Evolutionary conservation across 2,113 vertebrate genomes (phyloP).

Genomic region (Cervus canadensis): DNA sequence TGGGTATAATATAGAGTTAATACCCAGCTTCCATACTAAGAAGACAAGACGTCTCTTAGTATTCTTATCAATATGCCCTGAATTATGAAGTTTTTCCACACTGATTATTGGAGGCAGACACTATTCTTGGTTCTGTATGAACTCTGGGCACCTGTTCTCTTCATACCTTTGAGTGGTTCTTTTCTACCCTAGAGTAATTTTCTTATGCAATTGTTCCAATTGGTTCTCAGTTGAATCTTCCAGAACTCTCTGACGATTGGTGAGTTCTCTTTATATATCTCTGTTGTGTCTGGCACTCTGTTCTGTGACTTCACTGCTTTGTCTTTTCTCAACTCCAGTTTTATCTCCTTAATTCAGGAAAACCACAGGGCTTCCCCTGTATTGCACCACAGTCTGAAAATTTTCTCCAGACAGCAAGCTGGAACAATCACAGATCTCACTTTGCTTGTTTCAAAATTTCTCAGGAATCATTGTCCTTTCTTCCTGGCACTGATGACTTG

Average conservation of each 20-base stretch:
- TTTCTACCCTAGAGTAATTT: background rate
- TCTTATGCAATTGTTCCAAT: background rate
- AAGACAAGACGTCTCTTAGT: background rate
- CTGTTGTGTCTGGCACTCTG: background rate
- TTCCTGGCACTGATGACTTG: background rate
- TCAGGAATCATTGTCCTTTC: background rate
- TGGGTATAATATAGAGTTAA: background rate
- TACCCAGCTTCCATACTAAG: background rate
- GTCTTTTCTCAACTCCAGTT: background rate
- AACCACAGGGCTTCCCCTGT: rapidly evolving
- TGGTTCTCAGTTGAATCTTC: background rate
- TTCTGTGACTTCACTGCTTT: background rate
- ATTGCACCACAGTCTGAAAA: background rate
- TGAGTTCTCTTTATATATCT: background rate
- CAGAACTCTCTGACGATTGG: background rate
- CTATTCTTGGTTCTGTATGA: background rate
- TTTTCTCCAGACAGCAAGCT: background rate
- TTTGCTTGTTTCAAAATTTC: background rate
- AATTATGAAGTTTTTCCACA: background rate
- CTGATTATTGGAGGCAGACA: background rate
- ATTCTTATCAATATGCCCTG: background rate
- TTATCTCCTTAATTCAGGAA: background rate
- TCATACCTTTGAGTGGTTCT: background rate
- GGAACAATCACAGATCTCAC: background rate
- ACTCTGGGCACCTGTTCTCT: background rate